Evolutionary conservation across 92 coral and sea anemone genomes (phyloP), one percentile per base, ranked within the genome.

Genomic region (Muricea muricata): DNA sequence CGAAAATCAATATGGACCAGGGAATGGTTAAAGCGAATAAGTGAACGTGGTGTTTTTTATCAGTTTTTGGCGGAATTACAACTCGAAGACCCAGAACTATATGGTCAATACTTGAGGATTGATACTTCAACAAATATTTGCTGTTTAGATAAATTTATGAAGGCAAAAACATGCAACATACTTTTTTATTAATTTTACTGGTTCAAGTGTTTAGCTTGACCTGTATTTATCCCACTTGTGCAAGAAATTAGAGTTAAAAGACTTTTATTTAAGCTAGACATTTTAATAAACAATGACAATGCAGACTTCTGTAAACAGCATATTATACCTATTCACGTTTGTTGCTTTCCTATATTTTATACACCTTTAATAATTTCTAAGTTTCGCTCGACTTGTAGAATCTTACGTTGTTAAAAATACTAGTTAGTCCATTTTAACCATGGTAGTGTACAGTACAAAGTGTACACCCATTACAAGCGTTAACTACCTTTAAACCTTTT

Each of bases 11-110:
- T 67, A 46, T 67, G 75, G 75, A 67, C 75, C 75, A 67, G 75
- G 33, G 75, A 67, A 67, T 67, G 75, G 75, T 67, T 67, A 67
- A 67, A 67, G 45, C 30, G 75, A 15, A n/a, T n/a, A n/a, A 67
- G 33, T 21, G 75, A 67, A 67, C 75, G 75, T 25, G 75, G 75
- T 32, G 75, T 67, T 67, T 67, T 67, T 67, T 46, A 46, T 67
- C 75, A 67, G 26, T 67, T 67, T 30, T 3, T 67, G 26, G 46
- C 30, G 26, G 75, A 67, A 67, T 25, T 67, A 67, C 75, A 46
- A 5, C 75, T 67, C 26, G 75, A 67, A 67, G 75, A 67, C 75
- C n/a, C 40, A 67, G 75, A 67, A 67, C 75, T 30, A 9, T 63
- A 63, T 55, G 6, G 65, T 55, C 71, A 17, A 63, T 63, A 63